These are phyloP conservation scores for Corynorhinus townsendii DNA, from an alignment of 2,113 vertebrate genomes.

Conservation along the genomic window DNA sequence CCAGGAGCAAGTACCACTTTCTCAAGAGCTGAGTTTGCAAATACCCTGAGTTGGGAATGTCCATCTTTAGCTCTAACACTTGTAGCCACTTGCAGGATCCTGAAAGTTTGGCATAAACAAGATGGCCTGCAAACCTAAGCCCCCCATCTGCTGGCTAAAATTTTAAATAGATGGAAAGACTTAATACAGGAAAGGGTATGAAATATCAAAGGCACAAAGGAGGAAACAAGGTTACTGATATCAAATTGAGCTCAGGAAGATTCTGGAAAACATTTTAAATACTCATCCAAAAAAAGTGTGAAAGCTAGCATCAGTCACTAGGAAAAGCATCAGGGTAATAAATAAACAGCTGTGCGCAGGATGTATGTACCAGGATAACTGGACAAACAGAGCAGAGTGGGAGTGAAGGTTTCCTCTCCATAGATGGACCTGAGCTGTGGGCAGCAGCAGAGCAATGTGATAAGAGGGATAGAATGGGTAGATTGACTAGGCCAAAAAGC, in stretches of 20 bases:
- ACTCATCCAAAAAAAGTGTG: background rate
- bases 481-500: background rate
- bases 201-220: background rate
- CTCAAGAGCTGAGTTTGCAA: background rate
- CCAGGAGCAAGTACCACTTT: background rate
- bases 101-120: background rate
- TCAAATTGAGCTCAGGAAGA: background rate
- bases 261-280: conserved; percentile 27
- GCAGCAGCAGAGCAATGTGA: background rate
- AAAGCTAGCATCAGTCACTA: conserved; percentile 15
- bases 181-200: background rate
- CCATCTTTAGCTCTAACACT: background rate
- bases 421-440: background rate
- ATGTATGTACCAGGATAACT: background rate
- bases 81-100: background rate
- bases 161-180: conserved; percentile 7
- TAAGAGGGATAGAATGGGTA: background rate
- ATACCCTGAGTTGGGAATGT: background rate
- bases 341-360: background rate
- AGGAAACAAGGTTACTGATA: background rate
- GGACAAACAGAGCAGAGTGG: background rate
- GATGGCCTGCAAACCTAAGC: background rate
- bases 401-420: background rate
- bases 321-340: background rate
- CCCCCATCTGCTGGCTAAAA: background rate